Evolutionary conservation across 1,140 invertebrate genomes (phyloP).

Genomic region (Vanessa atalanta): DNA sequence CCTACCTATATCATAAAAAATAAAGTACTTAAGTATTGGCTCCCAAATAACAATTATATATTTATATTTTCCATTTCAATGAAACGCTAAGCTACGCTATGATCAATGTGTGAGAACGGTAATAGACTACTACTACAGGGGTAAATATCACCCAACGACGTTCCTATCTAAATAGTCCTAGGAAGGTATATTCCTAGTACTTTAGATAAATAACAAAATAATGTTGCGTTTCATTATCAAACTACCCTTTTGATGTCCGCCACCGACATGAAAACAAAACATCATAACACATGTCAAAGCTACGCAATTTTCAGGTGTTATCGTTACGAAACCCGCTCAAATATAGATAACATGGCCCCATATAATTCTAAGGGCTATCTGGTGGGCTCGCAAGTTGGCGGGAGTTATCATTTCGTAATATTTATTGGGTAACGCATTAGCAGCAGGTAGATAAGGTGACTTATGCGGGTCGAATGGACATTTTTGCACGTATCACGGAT

Average conservation of each 20-base stretch:
- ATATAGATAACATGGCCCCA: conserved; percentile 32
- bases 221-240: not conserved
- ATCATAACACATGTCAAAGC: not conserved
- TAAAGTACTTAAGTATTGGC: no score
- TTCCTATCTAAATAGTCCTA: no score
- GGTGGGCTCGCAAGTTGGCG: conserved; percentile 31
- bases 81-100: no score
- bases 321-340: conserved; percentile 22
- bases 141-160: no score
- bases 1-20: no score
- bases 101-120: no score
- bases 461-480: conserved; percentile 57
- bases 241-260: not conserved
- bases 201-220: no score
- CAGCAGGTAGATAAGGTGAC: conserved; percentile 59
- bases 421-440: conserved; percentile 52
- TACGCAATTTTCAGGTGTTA: conserved; percentile 20
- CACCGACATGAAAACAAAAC: not conserved
- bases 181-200: no score
- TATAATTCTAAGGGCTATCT: conserved; percentile 42
- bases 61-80: no score
- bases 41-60: no score
- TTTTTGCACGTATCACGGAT: conserved; percentile 56
- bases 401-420: conserved; percentile 54
- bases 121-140: no score